Evolutionary conservation across 2,888 invertebrate genomes (phyloP).

Genomic region (Cheiracanthium punctorium): DNA sequence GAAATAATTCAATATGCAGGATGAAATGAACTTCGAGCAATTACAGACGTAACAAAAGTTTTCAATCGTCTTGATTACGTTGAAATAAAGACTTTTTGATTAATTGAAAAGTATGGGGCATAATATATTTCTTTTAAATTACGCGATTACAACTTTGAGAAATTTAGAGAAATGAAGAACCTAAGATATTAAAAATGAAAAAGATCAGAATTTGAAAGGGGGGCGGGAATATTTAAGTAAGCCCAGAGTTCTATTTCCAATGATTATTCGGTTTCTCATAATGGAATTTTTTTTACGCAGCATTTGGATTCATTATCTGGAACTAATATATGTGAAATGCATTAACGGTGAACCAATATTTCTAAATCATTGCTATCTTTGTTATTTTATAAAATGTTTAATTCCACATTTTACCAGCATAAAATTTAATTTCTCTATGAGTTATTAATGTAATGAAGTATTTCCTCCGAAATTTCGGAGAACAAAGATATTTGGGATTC

Average conservation of each 20-base stretch:
- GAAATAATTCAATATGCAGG: conserved; percentile 47
- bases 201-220: not conserved
- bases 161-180: not conserved
- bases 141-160: not conserved
- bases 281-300: not conserved
- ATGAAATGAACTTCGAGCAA: conserved; percentile 60
- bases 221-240: not conserved
- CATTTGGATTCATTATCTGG: not conserved
- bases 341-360: too few species aligned
- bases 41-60: conserved; percentile 58
- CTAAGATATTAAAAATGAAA: not conserved
- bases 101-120: conserved; percentile 40
- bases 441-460: too few species aligned
- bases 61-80: conserved; percentile 50
- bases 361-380: too few species aligned
- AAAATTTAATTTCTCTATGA: too few species aligned
- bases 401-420: too few species aligned
- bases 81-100: conserved; percentile 32
- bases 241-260: not conserved
- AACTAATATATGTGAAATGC: too few species aligned
- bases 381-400: too few species aligned
- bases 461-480: too few species aligned
- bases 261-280: not conserved
- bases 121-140: not conserved
- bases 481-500: too few species aligned